Evolutionary conservation across 2,888 invertebrate species (phyloP).

Genomic region (Ornithoptera alexandrae): DNA sequence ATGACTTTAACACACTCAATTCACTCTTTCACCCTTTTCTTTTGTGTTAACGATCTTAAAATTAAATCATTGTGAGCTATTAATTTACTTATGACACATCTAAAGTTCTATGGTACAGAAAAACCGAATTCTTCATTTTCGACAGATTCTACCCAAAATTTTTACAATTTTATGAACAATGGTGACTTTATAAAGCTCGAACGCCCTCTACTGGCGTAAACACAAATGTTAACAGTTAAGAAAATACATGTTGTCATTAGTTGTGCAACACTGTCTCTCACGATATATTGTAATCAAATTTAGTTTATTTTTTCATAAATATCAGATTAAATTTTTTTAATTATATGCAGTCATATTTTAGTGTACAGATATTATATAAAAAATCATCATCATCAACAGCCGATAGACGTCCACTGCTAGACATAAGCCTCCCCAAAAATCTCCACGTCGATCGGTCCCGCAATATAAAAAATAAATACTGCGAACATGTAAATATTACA

Average conservation of each 20-base stretch:
- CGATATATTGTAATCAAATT: background rate
- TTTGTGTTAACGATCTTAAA: constrained; percentile 57
- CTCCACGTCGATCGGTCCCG: too few species aligned
- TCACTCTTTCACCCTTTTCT: constrained; percentile 59
- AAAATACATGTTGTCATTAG: background rate
- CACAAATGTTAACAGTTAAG: constrained; percentile 4
- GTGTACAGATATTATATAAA: background rate
- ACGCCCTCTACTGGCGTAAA: constrained; percentile 34
- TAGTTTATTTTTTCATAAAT: background rate
- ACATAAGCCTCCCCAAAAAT: too few species aligned
- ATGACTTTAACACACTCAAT: constrained; percentile 73
- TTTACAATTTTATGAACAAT: constrained; percentile 56
- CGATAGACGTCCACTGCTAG: too few species aligned
- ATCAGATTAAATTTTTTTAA: too few species aligned
- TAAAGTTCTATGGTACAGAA: constrained; percentile 67
- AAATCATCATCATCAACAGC: background rate
- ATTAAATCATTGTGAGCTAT: constrained; percentile 63
- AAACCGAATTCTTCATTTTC: constrained; percentile 72
- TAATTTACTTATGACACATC: constrained; percentile 58
- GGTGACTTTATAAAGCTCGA: constrained; percentile 32
- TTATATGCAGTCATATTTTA: background rate
- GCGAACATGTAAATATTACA: background rate
- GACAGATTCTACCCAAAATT: constrained; percentile 72
- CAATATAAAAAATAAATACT: background rate
- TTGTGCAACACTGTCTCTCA: background rate